phyloP scores from a whole-genome alignment of 92 coral and sea anemone species.

The Parazoanthus darwini region DNA sequence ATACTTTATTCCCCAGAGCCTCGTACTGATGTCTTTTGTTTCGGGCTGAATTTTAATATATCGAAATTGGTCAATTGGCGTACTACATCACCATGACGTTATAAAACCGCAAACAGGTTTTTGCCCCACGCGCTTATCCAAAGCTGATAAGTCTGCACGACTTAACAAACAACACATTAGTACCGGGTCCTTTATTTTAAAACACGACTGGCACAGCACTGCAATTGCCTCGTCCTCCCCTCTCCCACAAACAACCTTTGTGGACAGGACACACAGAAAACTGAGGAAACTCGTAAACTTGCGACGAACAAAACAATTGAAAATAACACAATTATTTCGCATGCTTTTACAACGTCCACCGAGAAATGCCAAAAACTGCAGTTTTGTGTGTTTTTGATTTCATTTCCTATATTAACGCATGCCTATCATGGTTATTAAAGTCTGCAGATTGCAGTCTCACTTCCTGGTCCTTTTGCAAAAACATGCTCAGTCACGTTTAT shows the following conservation, averaged over 20 bases:
- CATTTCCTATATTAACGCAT: not conserved
- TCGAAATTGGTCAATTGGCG: too few species aligned
- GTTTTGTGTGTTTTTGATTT: not conserved
- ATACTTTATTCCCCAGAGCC: too few species aligned
- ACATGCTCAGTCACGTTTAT: not conserved
- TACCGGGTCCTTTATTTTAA: not conserved
- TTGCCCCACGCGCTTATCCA: too few species aligned
- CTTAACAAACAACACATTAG: not conserved
- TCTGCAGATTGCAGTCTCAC: not conserved
- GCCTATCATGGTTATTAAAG: too few species aligned
- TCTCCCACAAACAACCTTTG: not conserved
- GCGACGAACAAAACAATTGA: not conserved
- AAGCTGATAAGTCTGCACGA: too few species aligned
- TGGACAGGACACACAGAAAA: too few species aligned
- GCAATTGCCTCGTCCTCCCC: not conserved
- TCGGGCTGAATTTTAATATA: too few species aligned
- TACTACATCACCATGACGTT: too few species aligned
- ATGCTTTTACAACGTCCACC: not conserved
- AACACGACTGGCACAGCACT: not conserved
- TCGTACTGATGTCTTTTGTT: too few species aligned
- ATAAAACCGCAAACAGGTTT: too few species aligned
- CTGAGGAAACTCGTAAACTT: not conserved
- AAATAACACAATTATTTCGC: too few species aligned
- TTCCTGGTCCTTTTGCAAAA: not conserved
- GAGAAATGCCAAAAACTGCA: not conserved